Evolutionary conservation across 2,797 vertebrate species (phyloP).

Genomic region (Glyptemys insculpta): DNA sequence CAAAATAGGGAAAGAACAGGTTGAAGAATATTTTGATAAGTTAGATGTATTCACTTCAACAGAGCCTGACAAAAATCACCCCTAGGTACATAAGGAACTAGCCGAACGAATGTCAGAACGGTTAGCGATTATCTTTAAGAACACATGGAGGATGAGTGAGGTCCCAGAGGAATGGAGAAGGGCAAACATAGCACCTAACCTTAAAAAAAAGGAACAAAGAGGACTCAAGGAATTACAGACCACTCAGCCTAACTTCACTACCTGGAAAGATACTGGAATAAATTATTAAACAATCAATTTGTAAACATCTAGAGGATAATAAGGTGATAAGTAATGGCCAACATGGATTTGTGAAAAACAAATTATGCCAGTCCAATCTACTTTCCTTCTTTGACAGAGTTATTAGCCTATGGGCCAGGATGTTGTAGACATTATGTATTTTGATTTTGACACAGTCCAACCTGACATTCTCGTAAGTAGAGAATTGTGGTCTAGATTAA

Average conservation of each 20-base stretch:
- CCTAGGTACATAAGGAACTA: not conserved
- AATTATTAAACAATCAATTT: not conserved
- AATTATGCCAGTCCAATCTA: not conserved
- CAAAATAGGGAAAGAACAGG: not conserved
- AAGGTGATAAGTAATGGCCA: not conserved
- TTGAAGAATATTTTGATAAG: not conserved
- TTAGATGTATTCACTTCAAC: not conserved
- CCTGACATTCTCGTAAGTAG: not conserved
- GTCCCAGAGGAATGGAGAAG: not conserved
- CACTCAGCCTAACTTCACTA: not conserved
- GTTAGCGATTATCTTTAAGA: not conserved
- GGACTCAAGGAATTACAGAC: not conserved
- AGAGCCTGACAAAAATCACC: not conserved
- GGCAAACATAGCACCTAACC: not conserved
- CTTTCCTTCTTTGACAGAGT: not conserved
- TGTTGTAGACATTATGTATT: not conserved
- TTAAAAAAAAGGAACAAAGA: not conserved
- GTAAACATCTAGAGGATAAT: not conserved
- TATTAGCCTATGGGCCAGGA: not conserved
- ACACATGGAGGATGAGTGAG: not conserved
- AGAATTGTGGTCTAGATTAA: not conserved
- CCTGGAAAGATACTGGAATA: not conserved
- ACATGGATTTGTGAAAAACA: not conserved
- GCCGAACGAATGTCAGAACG: not conserved
- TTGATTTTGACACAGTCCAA: not conserved